Conservation (phyloP, 2,888 invertebrate genomes). For the Acleris laterana region DNA sequence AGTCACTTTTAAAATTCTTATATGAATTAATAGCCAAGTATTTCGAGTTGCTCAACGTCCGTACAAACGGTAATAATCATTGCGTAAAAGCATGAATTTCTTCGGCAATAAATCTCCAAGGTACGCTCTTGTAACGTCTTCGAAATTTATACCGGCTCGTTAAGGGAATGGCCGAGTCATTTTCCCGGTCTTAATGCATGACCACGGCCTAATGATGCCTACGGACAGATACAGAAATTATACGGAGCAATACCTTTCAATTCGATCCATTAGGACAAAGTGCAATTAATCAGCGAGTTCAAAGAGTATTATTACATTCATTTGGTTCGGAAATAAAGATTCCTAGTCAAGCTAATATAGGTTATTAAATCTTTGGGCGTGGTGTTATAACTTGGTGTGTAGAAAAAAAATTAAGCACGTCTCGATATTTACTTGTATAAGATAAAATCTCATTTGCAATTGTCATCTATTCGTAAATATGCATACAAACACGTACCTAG, state of each 20-base stretch:
- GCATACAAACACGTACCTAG: too few species aligned
- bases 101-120: slow-evolving; percentile 14
- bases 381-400: too few species aligned
- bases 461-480: too few species aligned
- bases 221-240: slow-evolving; percentile 11
- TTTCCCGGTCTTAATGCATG: slow-evolving; percentile 19
- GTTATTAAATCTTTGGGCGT: too few species aligned
- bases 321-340: too few species aligned
- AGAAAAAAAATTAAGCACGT: too few species aligned
- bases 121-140: slow-evolving; percentile 9
- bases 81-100: slow-evolving; percentile 24
- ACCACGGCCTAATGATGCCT: slow-evolving; percentile 11
- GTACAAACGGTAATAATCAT: slow-evolving; percentile 20
- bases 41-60: slow-evolving; percentile 13
- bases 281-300: too few species aligned
- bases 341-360: too few species aligned
- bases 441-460: too few species aligned
- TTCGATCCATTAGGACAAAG: background rate
- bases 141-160: slow-evolving; percentile 23
- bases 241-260: background rate
- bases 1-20: slow-evolving; percentile 11
- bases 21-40: slow-evolving; percentile 8
- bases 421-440: too few species aligned
- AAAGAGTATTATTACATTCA: too few species aligned
- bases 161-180: slow-evolving; percentile 21